Evolutionary conservation across 2,888 invertebrate genomes (phyloP).

Genomic region (Thecocarcelia acutangulata): DNA sequence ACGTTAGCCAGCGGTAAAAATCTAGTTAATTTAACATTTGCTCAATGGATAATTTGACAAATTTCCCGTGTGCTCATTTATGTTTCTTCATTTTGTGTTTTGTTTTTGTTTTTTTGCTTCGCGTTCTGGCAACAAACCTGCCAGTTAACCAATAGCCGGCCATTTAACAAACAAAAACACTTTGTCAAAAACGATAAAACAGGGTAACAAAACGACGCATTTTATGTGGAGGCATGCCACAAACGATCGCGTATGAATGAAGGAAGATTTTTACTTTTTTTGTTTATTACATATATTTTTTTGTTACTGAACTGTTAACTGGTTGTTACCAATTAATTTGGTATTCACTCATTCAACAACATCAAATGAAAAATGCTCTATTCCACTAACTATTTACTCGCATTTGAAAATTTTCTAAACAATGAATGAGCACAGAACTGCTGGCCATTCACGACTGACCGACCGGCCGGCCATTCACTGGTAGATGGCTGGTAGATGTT

Average conservation of each 20-base stretch:
- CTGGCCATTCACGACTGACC: constrained; percentile 29
- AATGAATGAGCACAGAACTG: constrained; percentile 55
- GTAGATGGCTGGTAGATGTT: constrained; percentile 12
- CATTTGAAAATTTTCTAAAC: constrained; percentile 55
- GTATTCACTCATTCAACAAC: constrained; percentile 56
- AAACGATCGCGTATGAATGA: constrained; percentile 51
- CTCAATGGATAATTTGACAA: constrained; percentile 68
- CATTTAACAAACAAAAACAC: constrained; percentile 36
- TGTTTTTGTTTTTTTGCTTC: constrained; percentile 4
- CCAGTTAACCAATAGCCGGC: constrained; percentile 12
- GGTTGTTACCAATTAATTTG: constrained; percentile 69
- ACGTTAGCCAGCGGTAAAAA: constrained; percentile 47
- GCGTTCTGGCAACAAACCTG: neutral
- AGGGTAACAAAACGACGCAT: constrained; percentile 55
- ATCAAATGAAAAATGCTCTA: constrained; percentile 39
- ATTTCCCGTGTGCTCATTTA: constrained; percentile 68
- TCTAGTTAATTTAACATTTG: constrained; percentile 68
- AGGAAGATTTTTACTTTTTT: constrained; percentile 18
- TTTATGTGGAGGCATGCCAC: constrained; percentile 50
- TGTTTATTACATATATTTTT: constrained; percentile 12
- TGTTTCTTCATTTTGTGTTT: neutral
- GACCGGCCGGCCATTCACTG: constrained; percentile 14
- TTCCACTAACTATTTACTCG: constrained; percentile 45
- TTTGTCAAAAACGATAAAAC: constrained; percentile 53
- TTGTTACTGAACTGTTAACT: constrained; percentile 58